A percentile compares a stretch with the other conserved stretches of the same genome.
These are phyloP conservation scores for Homalodisca vitripennis DNA, from an alignment of 1,140 invertebrate species.

Conservation along the genomic window DNA sequence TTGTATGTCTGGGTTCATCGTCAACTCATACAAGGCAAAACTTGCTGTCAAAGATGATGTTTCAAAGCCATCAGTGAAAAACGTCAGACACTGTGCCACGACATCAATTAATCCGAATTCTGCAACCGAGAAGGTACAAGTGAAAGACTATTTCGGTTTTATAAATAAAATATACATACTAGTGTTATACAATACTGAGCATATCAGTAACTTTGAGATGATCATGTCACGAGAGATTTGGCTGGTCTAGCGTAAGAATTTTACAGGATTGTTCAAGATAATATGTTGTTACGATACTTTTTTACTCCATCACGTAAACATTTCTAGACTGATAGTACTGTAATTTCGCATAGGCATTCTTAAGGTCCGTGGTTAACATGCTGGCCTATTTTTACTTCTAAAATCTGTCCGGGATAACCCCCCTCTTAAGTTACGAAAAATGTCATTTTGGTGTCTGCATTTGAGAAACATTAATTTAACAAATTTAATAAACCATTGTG, in stretches of 20 bases:
- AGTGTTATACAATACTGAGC: not conserved
- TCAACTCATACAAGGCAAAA: not conserved
- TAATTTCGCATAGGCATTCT: no score
- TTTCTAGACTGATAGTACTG: no score
- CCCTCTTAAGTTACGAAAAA: no score
- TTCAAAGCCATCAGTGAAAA: conserved; percentile 5
- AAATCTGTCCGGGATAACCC: no score
- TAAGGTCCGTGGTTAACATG: no score
- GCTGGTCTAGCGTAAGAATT: no score
- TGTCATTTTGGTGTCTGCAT: no score
- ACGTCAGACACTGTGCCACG: not conserved
- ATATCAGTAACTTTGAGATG: not conserved
- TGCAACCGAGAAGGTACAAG: not conserved
- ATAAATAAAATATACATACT: not conserved
- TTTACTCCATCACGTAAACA: not conserved
- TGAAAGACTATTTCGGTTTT: not conserved
- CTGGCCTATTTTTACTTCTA: no score
- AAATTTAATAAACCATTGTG: no score
- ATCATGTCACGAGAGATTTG: no score
- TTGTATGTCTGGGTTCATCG: not conserved
- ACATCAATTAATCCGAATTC: not conserved
- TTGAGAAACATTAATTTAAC: no score
- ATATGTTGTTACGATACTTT: not conserved
- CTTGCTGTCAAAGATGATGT: not conserved
- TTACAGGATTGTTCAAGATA: not conserved